Base-by-base conservation (phyloP, 2,797 vertebrate species). In the Erethizon dorsatum region DNA sequence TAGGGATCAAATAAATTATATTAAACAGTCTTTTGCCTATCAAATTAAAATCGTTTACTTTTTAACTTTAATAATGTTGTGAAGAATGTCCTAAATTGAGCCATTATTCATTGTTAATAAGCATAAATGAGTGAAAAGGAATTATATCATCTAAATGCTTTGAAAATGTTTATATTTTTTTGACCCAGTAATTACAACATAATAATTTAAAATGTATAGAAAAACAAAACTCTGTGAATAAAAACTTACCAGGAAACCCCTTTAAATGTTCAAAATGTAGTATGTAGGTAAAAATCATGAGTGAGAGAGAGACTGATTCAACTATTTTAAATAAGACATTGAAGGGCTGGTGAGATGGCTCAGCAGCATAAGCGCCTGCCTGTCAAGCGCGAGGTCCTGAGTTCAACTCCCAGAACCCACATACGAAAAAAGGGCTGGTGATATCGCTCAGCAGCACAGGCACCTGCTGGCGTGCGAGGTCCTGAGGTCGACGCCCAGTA, bases 111-210 rank as follows among this genome's bases (percentile, higher is more conserved):
- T 47, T 61, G 10, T 28, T 80, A 33, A 18, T 77, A 92, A 86
- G 13, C 59, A 2, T 82, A 77, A 63, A 95, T 54, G 54, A n/a
- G 56, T 87, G 47, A 91, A 86, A 86, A 73, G 24, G 17, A 83
- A 86, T 52, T 94, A 90, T 47, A 83, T 69, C 52, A 92, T 57
- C 85, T 77, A 86, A 96, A 82, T 79, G 31, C 2, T n/a, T 92
- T 90, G 54, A 63, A 92, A 65, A 31, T 31, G 15, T 59, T 83
- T 28, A 54, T 67, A 22, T 3, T 52, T 56, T 56, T 93, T 93
- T 87, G 11, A 33, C 50, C 28, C 24, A 69, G 11, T 90, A 79
- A 87, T n/a, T 31, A 90, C 15, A 41, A 41, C 33, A 94, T 95
- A 94, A 63, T 33, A 73, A 87, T 59, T 56, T 41, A 80, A 86